A percentile compares a stretch with the other conserved stretches of the same genome.
phyloP scores from a whole-genome alignment of 92 coral and sea anemone genomes.

The Nematostella vectensis region DNA sequence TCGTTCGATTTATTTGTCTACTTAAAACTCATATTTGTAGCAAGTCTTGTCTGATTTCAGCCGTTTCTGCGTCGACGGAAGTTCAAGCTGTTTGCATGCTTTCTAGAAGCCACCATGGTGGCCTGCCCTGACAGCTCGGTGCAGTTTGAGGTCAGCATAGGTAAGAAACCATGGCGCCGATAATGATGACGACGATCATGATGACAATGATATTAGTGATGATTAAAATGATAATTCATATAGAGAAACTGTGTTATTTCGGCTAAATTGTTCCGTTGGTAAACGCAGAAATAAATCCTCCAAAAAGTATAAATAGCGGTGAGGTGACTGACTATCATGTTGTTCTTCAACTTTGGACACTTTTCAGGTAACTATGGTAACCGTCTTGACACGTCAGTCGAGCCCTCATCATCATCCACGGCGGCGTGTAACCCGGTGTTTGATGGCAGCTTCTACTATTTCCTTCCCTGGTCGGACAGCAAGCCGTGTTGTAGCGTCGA shows the following conservation, averaged over 20 bases:
- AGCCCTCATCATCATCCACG: conserved; percentile 86
- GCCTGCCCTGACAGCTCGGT: conserved; percentile 64
- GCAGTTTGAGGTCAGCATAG: conserved; percentile 78
- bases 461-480: conserved; percentile 77
- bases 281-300: no score
- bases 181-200: neutral
- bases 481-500: conserved; percentile 94
- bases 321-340: no score
- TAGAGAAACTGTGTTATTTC: no score
- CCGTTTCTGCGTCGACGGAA: conserved; percentile 72
- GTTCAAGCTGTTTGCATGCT: conserved; percentile 66
- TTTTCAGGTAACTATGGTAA: conserved; percentile 91
- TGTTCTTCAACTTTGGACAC: no score
- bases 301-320: no score
- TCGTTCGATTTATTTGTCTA: no score
- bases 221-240: no score
- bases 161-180: conserved; percentile 19
- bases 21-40: no score
- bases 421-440: conserved; percentile 82
- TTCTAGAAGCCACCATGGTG: conserved; percentile 80
- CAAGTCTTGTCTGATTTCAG: no score
- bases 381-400: conserved; percentile 77
- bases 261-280: no score
- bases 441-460: conserved; percentile 84
- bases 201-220: neutral